Conservation (phyloP, 2,113 vertebrate genomes). For the Sisor rabdophorus region DNA sequence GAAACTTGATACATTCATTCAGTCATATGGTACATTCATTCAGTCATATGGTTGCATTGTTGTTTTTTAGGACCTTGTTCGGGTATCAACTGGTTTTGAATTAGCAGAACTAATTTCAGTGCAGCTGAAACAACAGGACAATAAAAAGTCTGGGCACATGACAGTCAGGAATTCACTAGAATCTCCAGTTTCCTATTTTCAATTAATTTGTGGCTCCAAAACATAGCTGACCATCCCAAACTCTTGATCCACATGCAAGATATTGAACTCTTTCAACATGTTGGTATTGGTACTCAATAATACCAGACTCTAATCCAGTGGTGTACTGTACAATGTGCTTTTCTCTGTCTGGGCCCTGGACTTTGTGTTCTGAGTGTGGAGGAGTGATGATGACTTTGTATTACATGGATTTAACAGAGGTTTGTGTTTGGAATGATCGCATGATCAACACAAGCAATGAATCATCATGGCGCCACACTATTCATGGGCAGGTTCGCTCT, state of each 20-base stretch:
- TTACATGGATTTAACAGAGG: not conserved
- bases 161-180: too few species aligned
- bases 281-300: not conserved
- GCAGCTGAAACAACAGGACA: too few species aligned
- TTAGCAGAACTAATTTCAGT: too few species aligned
- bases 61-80: too few species aligned
- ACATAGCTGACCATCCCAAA: too few species aligned
- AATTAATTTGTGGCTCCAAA: too few species aligned
- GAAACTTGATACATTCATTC: too few species aligned
- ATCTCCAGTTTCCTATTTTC: too few species aligned
- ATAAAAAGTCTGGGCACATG: too few species aligned
- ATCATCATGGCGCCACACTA: not conserved
- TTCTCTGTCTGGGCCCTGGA: not conserved
- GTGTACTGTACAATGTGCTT: not conserved
- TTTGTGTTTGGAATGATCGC: not conserved
- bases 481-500: not conserved
- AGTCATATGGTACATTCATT: too few species aligned
- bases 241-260: not conserved
- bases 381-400: slow-evolving; percentile 5
- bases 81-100: too few species aligned
- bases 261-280: not conserved
- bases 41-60: too few species aligned
- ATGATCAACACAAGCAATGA: not conserved
- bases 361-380: not conserved
- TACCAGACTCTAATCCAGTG: not conserved